Evolutionary conservation across 2,888 invertebrate genomes (phyloP), one percentile per base, ranked within the genome.

Genomic region (Nemotelus nigrinus): DNA sequence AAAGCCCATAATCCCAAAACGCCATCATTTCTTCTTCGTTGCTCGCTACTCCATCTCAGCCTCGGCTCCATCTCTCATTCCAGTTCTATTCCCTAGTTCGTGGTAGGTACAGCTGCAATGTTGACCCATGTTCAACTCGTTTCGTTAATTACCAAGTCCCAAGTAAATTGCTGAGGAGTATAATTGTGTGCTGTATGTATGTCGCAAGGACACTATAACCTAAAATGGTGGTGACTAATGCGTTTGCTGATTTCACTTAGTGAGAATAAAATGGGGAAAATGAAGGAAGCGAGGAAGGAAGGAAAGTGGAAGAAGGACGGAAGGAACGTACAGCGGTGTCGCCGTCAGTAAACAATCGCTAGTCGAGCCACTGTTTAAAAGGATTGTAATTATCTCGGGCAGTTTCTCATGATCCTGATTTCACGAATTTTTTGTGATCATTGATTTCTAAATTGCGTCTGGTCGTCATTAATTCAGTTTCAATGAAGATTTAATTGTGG

Each of bases 71-170:
- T 25, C 25, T 25, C 25, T 25, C 25, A 25, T 25, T 25, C 25
- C 25, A 25, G 25, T 25, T 25, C 25, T 25, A 25, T 25, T 25
- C 25, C 25, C 25, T 25, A 25, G 25, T 25, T 25, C 25, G 25
- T 63, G 41, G 41, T 43, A 63, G 50, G 41, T 50, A 39, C 50
- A 39, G 41, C 68, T 68, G 68, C 68, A 68, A 50, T 50, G 48
- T 68, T 68, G 68, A 68, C 68, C 53, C 48, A 53, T 68, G 68
- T 68, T 68, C 68, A 50, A 3, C 65, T 41, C 68, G 68, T 68
- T 68, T 68, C 45, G 65, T 44, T 68, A 68, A 68, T 68, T 50
- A 68, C 53, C 53, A 4, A 8, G 68, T 50, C 68, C 68, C 68
- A 44, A 68, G 68, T 48, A 50, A 68, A 68, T 39, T 68, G 68